A percentile compares a stretch with the other conserved stretches of the same genome.
Conservation (phyloP, 2,797 vertebrate species). For the Sebastes dallii region DNA sequence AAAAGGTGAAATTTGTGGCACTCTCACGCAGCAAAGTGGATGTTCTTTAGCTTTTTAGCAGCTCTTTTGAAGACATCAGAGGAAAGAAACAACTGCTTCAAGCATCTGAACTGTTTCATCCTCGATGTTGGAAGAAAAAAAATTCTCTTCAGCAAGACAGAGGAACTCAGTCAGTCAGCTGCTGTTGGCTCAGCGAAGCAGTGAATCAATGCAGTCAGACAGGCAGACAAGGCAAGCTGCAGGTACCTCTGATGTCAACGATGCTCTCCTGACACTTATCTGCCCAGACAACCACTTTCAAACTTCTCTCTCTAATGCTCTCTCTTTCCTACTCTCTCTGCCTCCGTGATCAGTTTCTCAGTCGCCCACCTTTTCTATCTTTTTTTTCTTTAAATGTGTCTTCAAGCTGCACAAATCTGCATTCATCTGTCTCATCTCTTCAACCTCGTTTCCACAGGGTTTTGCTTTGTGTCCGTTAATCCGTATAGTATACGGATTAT, state of each 20-base stretch:
- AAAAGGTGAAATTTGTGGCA: conserved; percentile 5
- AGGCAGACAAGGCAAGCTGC: conserved; percentile 58
- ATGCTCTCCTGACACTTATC: conserved; percentile 63
- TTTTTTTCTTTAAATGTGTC: conserved; percentile 17
- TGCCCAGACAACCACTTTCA: conserved; percentile 57
- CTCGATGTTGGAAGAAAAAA: not conserved
- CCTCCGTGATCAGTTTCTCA: conserved; percentile 26
- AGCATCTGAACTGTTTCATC: conserved; percentile 28
- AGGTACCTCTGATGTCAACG: conserved; percentile 62
- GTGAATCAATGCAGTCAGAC: conserved; percentile 64
- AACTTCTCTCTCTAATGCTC: conserved; percentile 36
- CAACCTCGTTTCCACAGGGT: not conserved
- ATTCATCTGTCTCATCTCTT: conserved; percentile 27
- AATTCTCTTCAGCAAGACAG: conserved; percentile 5
- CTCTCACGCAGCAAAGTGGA: conserved; percentile 3
- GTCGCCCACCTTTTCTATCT: not conserved
- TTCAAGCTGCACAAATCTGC: conserved; percentile 27
- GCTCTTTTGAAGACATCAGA: conserved; percentile 16
- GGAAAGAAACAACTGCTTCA: conserved; percentile 17
- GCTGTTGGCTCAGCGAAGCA: conserved; percentile 56
- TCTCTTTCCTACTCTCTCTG: not conserved
- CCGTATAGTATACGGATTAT: no score
- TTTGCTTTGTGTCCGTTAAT: no score
- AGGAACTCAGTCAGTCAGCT: conserved; percentile 46
- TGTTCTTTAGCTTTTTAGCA: conserved; percentile 31